Evolutionary conservation across 2,797 vertebrate genomes (phyloP).

Genomic region (Miichthys miiuy): DNA sequence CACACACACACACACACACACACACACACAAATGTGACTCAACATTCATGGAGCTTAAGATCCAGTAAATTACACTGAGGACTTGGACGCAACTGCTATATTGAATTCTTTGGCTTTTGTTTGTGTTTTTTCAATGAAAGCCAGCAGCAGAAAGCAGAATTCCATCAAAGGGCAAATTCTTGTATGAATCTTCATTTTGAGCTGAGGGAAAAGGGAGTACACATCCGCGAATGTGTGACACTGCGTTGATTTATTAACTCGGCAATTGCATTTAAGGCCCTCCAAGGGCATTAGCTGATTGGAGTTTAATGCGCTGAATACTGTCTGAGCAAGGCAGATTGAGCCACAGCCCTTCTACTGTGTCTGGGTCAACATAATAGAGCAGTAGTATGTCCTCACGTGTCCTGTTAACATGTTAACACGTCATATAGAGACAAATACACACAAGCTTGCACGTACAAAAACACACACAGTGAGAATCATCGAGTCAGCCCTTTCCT

Average conservation of each 20-base stretch:
- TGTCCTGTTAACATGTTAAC: slow-evolving; percentile 38
- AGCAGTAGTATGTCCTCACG: slow-evolving; percentile 32
- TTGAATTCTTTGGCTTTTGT: slow-evolving; percentile 26
- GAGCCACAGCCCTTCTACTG: slow-evolving; percentile 16
- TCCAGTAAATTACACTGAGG: slow-evolving; percentile 14
- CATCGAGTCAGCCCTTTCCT: slow-evolving; percentile 63
- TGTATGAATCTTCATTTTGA: slow-evolving; percentile 28
- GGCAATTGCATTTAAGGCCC: slow-evolving; percentile 25
- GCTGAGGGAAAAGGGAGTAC: background rate
- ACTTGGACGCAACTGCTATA: slow-evolving; percentile 30
- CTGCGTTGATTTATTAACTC: slow-evolving; percentile 48
- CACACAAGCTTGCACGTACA: slow-evolving; percentile 8
- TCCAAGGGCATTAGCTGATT: slow-evolving; percentile 29
- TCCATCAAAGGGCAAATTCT: slow-evolving; percentile 42
- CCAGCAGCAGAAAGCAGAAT: slow-evolving; percentile 8
- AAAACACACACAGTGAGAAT: slow-evolving; percentile 23
- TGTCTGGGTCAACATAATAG: slow-evolving; percentile 53
- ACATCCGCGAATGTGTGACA: slow-evolving; percentile 10
- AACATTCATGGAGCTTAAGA: slow-evolving; percentile 16
- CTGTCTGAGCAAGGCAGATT: slow-evolving; percentile 31
- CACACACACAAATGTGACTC: slow-evolving; percentile 33
- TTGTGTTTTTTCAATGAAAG: slow-evolving; percentile 6
- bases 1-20: background rate
- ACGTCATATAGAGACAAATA: slow-evolving; percentile 1
- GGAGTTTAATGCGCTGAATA: slow-evolving; percentile 48